Conservation (phyloP, 2,113 vertebrate genomes). For the Notarius lentiginosus region DNA sequence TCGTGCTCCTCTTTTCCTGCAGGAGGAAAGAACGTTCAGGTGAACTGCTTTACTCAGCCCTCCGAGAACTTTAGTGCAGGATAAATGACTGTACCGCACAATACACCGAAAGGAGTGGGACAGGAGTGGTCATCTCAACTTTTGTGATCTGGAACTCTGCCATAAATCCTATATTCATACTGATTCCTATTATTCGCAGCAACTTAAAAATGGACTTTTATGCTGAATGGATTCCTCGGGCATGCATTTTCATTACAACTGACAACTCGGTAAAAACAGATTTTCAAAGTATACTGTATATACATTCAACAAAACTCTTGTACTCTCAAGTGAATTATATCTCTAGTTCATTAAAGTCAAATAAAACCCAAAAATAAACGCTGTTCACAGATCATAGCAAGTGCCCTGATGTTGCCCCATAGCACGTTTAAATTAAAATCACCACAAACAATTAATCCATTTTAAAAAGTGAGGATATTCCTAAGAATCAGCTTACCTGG, state of each 20-base stretch:
- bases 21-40: not conserved
- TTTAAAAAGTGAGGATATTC: too few species aligned
- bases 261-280: not conserved
- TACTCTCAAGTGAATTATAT: not conserved
- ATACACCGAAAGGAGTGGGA: not conserved
- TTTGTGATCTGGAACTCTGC: not conserved
- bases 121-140: too few species aligned
- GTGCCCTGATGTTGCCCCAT: too few species aligned
- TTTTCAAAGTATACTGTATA: not conserved
- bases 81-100: not conserved
- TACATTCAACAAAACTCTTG: not conserved
- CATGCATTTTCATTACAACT: not conserved
- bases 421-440: too few species aligned
- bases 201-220: not conserved
- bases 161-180: not conserved
- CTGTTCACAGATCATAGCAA: too few species aligned
- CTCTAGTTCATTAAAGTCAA: not conserved
- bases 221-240: not conserved
- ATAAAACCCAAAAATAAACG: too few species aligned
- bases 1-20: conserved; percentile 89
- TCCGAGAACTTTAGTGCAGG: not conserved
- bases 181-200: not conserved
- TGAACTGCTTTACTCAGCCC: not conserved
- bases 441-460: too few species aligned
- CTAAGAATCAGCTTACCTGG: too few species aligned